Evolutionary conservation across 2,113 vertebrate species (phyloP).

Genomic region (Aspiorhynchus laticeps): DNA sequence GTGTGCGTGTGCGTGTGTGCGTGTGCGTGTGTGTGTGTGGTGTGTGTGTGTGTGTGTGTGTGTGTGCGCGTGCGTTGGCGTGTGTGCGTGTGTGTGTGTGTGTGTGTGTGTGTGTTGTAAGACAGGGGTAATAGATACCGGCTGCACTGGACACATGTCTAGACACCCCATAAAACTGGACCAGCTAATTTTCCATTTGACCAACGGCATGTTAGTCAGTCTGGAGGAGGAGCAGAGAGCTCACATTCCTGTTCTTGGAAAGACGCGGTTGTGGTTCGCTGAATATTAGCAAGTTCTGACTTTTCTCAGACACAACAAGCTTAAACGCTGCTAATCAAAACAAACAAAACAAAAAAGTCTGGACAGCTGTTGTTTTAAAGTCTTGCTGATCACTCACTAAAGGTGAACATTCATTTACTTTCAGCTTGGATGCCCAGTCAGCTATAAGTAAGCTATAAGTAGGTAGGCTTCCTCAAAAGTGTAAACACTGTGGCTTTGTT

Average conservation of each 20-base stretch:
- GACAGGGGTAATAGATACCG: slow-evolving; percentile 20
- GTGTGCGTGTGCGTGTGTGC: neutral
- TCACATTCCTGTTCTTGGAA: slow-evolving; percentile 18
- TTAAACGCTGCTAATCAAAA: neutral
- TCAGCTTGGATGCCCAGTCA: neutral
- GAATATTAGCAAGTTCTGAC: neutral
- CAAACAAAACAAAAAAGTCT: neutral
- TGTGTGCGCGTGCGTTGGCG: too few species aligned
- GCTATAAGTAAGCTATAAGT: neutral
- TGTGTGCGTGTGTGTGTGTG: neutral
- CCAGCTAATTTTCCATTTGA: slow-evolving; percentile 65
- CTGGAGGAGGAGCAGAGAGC: slow-evolving; percentile 16
- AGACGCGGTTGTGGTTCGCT: neutral
- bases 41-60: too few species aligned
- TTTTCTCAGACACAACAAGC: neutral
- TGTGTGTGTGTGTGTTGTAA: neutral
- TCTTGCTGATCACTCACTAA: neutral
- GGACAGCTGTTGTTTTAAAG: too few species aligned
- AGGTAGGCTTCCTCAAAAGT: slow-evolving; percentile 12
- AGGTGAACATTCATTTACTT: neutral
- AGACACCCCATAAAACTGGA: slow-evolving; percentile 58
- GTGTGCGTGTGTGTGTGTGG: neutral
- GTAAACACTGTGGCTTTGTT: slow-evolving; percentile 22
- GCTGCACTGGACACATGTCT: slow-evolving; percentile 51
- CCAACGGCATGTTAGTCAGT: neutral